Base-by-base conservation (phyloP, 2,888 invertebrate species). In the Calameuta pallipes region DNA sequence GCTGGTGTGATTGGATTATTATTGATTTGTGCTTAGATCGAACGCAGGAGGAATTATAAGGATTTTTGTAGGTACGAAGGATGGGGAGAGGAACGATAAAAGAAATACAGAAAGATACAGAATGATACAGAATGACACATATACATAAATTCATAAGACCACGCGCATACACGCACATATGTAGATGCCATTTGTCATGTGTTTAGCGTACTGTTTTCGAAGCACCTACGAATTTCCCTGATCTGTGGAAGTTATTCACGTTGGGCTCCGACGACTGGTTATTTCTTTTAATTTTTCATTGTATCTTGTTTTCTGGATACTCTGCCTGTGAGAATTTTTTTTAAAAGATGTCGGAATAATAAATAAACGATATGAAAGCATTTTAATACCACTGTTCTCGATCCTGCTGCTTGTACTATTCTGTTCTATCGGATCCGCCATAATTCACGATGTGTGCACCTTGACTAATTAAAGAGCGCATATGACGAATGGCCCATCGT, bases 51-150 rank as follows among this genome's bases (percentile, higher is more conserved):
- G 56, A 56, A 23, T 56, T 56, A 9, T 56, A 56, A 23, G 23
- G 23, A 56, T 56, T 56, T 56, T 56, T 56, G 56, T 56, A 56
- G 23, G 56, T 56, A 56, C 23, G 56, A 23, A 6, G 56, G 23
- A 23, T 56, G 23, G 56, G 23, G 23, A 56, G 56, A 3, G 15
- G 56, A 56, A 15, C 56, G 56, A 23, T 56, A 56, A 56, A 56
- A 56, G 9, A 56, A 36, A 37, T 37, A 77, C 73, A 79, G 33
- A 80, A 30, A 79, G 76, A 76, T 71, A 34, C n/a, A 73, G 34
- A 70, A 35, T 73, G 76, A 76, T 71, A 34, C n/a, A 73, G 34
- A 70, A 35, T 73, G 76, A 73, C 69, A 31, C 76, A 69, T 74
- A 31, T 71, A 71, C 69, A 34, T 31, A 69, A 56, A 56, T 56